Percentiles rank a stretch among this genome's conserved stretches.
phyloP scores from a whole-genome alignment of 1,140 invertebrate genomes.

The Orchesella cincta region DNA sequence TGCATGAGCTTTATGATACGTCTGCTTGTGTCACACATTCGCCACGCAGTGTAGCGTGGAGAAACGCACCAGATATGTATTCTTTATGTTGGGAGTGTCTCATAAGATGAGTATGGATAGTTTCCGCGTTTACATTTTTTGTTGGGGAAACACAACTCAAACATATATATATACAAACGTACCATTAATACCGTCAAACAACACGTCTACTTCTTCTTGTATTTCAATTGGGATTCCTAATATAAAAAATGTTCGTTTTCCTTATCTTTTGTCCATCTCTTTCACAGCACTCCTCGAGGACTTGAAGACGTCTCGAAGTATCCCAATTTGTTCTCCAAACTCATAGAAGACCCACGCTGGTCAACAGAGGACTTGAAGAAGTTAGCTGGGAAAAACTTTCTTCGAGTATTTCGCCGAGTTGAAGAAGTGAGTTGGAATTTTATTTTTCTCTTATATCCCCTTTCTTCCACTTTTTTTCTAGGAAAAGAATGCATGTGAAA shows the following conservation, averaged over 20 bases:
- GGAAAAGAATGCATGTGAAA: background rate
- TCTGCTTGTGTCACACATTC: too few relatives aligned
- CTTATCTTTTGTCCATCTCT: conserved; percentile 25
- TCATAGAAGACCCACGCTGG: conserved; percentile 75
- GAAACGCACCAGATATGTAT: too few relatives aligned
- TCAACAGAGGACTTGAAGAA: conserved; percentile 80
- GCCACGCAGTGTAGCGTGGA: too few relatives aligned
- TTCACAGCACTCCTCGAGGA: conserved; percentile 50
- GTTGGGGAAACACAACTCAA: too few relatives aligned
- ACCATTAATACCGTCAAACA: too few relatives aligned
- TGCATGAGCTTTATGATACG: too few relatives aligned
- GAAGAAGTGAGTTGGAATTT: conserved; percentile 58
- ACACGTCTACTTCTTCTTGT: background rate
- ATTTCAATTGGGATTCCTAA: background rate
- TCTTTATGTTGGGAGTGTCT: too few relatives aligned
- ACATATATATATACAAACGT: too few relatives aligned
- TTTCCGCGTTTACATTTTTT: too few relatives aligned
- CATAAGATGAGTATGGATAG: too few relatives aligned
- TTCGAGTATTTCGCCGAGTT: conserved; percentile 69
- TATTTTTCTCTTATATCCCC: background rate
- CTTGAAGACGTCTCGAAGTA: conserved; percentile 51
- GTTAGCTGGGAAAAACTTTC: conserved; percentile 81
- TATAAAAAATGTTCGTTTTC: conserved; percentile 17
- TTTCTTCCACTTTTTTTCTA: background rate
- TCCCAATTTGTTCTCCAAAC: conserved; percentile 50